Evolutionary conservation across 1,140 invertebrate genomes (phyloP).

Genomic region (Pissodes strobi): DNA sequence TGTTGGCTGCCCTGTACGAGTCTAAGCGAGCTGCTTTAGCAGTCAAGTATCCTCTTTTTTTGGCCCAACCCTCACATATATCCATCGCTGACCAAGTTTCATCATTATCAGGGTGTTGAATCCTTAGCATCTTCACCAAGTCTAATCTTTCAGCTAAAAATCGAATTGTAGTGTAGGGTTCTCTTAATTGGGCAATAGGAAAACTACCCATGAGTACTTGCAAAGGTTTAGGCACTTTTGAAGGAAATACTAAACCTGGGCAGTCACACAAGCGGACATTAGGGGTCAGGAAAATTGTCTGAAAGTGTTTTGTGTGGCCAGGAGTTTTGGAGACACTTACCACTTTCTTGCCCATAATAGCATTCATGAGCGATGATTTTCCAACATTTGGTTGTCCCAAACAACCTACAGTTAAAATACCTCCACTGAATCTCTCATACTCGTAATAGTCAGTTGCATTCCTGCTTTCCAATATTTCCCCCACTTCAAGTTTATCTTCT

Average conservation of each 20-base stretch:
- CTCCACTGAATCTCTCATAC: constrained; percentile 77
- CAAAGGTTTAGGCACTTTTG: constrained; percentile 79
- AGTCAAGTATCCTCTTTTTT: constrained; percentile 82
- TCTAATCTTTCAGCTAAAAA: constrained; percentile 78
- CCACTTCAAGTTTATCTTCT: constrained; percentile 56
- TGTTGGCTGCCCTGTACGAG: constrained; percentile 88
- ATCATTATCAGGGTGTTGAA: constrained; percentile 77
- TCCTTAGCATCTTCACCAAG: constrained; percentile 73
- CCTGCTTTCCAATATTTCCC: constrained; percentile 62
- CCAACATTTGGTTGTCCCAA: constrained; percentile 95
- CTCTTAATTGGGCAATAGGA: constrained; percentile 92
- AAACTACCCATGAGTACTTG: constrained; percentile 92
- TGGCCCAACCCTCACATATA: constrained; percentile 92
- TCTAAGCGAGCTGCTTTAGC: constrained; percentile 85
- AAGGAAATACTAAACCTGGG: constrained; percentile 94
- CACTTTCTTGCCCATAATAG: constrained; percentile 88
- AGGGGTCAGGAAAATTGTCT: constrained; percentile 89
- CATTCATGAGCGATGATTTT: constrained; percentile 94
- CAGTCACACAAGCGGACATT: constrained; percentile 91
- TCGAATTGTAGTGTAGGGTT: constrained; percentile 82
- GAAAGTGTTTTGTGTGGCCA: constrained; percentile 97
- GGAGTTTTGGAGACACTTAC: constrained; percentile 94
- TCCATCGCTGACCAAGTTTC: constrained; percentile 86
- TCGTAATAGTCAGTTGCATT: constrained; percentile 70
- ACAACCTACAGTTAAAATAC: constrained; percentile 87